phyloP scores from a whole-genome alignment of 2,113 vertebrate species.

The Phalacrocorax brasilianus region DNA sequence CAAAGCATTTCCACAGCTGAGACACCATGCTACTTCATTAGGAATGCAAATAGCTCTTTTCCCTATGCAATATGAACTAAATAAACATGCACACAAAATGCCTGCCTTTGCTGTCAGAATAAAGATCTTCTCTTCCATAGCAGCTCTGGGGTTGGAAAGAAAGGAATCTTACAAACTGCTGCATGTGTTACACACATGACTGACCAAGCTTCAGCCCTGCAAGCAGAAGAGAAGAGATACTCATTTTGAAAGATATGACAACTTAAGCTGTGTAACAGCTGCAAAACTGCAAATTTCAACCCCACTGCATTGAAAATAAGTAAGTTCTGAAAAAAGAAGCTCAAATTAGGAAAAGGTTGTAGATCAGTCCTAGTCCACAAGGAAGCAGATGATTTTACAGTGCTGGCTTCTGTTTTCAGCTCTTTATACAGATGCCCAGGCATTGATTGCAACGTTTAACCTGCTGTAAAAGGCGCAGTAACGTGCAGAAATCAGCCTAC shows the following conservation, averaged over 20 bases:
- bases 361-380: background rate
- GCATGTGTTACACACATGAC: background rate
- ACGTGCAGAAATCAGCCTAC: background rate
- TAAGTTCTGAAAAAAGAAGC: background rate
- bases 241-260: background rate
- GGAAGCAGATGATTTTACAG: background rate
- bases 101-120: background rate
- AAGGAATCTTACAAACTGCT: background rate
- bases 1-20: conserved; percentile 58
- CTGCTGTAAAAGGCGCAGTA: background rate
- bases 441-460: background rate
- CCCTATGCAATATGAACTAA: background rate
- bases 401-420: background rate
- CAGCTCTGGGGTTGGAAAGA: background rate
- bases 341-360: background rate
- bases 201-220: background rate
- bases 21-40: conserved; percentile 44
- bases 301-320: background rate
- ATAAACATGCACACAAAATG: background rate
- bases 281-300: background rate
- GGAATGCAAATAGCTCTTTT: conserved; percentile 52
- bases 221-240: background rate
- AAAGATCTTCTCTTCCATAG: background rate
- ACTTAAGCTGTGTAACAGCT: background rate
- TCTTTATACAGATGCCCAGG: background rate